Evolutionary conservation across 2,113 vertebrate genomes (phyloP).

Genomic region (Connochaetes taurinus): DNA sequence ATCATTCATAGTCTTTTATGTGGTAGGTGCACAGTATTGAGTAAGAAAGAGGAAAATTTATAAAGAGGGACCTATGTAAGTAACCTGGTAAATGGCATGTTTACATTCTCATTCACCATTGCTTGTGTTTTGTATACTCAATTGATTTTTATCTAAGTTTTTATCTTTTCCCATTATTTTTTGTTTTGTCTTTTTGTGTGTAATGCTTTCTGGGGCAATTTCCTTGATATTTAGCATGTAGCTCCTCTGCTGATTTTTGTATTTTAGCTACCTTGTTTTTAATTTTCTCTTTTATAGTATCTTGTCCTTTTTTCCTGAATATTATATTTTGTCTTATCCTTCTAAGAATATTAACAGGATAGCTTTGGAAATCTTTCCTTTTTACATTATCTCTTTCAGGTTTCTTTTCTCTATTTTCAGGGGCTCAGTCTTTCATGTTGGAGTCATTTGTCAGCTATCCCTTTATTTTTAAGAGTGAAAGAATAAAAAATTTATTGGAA

Average conservation of each 20-base stretch:
- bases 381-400: not conserved
- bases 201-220: not conserved
- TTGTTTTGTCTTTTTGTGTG: not conserved
- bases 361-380: not conserved
- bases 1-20: not conserved
- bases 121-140: not conserved
- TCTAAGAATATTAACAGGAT: not conserved
- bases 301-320: not conserved
- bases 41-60: not conserved
- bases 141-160: not conserved
- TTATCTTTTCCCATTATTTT: not conserved
- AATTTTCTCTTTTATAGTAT: not conserved
- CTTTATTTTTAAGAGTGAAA: conserved; percentile 17
- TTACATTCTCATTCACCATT: not conserved
- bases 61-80: not conserved
- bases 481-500: not conserved
- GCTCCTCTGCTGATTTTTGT: not conserved
- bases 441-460: not conserved
- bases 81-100: not conserved
- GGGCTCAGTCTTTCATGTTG: not conserved
- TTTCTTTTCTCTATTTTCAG: not conserved
- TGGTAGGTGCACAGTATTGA: not conserved
- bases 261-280: not conserved
- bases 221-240: not conserved
- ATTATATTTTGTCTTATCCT: not conserved